phyloP scores from a whole-genome alignment of 64 coral and sea anemone species.

The Trachythela sp. region DNA sequence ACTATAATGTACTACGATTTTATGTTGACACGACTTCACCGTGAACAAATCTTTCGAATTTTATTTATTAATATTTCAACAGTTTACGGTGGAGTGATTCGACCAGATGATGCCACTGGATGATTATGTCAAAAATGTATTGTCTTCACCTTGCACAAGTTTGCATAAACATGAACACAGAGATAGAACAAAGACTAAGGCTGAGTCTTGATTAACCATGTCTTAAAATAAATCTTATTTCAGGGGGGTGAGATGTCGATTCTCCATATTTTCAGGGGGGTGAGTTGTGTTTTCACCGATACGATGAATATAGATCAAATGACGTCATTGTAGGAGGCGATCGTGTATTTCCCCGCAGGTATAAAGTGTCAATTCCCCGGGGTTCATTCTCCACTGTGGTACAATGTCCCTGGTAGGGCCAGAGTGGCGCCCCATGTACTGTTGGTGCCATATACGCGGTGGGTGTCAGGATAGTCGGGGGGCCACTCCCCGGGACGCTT shows the following conservation, averaged over 20 bases:
- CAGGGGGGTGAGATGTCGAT: background rate
- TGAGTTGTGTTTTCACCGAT: background rate
- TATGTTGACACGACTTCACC: too few species aligned
- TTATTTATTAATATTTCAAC: too few species aligned
- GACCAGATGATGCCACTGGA: too few species aligned
- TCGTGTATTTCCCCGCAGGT: background rate
- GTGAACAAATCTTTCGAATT: too few species aligned
- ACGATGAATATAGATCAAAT: slow-evolving; percentile 10
- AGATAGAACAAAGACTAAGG: too few species aligned
- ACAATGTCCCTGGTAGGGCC: slow-evolving; percentile 73
- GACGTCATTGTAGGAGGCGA: slow-evolving; percentile 8
- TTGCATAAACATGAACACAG: too few species aligned
- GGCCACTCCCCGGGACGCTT: slow-evolving; percentile 51
- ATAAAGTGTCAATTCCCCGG: background rate
- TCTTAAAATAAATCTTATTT: background rate
- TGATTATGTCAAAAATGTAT: too few species aligned
- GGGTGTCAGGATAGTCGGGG: slow-evolving; percentile 68
- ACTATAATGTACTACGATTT: too few species aligned
- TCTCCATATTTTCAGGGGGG: background rate
- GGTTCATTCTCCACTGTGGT: background rate
- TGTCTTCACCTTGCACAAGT: too few species aligned
- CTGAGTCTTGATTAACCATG: too few species aligned
- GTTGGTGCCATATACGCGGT: slow-evolving; percentile 81
- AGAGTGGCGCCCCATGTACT: slow-evolving; percentile 76
- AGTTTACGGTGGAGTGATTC: too few species aligned